Percentiles rank a stretch among this genome's conserved stretches.
These are phyloP conservation scores for Nomada goodeniana DNA, from an alignment of 2,888 invertebrate genomes.

Conservation along the genomic window DNA sequence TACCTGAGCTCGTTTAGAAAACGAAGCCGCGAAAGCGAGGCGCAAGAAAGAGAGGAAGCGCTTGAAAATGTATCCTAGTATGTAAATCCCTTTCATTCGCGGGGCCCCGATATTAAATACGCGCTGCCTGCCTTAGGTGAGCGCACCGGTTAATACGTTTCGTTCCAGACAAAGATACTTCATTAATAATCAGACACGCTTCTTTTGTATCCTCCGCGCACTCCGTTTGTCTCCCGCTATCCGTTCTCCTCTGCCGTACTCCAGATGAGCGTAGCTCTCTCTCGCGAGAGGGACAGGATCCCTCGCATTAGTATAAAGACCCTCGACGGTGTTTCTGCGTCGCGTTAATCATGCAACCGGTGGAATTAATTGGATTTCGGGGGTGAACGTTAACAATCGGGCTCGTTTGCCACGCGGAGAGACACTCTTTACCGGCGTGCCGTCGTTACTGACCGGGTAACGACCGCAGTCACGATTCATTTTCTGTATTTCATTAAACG, in stretches of 20 bases:
- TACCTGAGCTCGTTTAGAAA: constrained; percentile 39
- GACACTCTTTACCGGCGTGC: constrained; percentile 16
- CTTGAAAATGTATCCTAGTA: constrained; percentile 58
- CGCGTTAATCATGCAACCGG: constrained; percentile 65
- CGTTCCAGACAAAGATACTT: constrained; percentile 79
- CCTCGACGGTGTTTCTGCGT: constrained; percentile 9
- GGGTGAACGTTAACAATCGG: constrained; percentile 56
- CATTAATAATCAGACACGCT: constrained; percentile 81
- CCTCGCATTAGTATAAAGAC: constrained; percentile 66
- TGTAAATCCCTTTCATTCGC: constrained; percentile 60
- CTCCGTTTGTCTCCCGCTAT: constrained; percentile 19
- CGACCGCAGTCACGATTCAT: constrained; percentile 37
- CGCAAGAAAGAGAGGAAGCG: constrained; percentile 11
- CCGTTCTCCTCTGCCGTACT: constrained; percentile 3
- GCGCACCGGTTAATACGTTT: constrained; percentile 73
- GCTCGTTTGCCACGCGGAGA: constrained; percentile 37
- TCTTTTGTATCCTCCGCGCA: constrained; percentile 71
- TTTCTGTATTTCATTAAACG: constrained; percentile 38
- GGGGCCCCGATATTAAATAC: constrained; percentile 70
- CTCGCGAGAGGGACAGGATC: constrained; percentile 39
- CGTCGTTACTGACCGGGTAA: constrained; percentile 26
- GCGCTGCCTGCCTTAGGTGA: constrained; percentile 55
- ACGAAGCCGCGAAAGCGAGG: background rate
- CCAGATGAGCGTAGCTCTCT: constrained; percentile 13
- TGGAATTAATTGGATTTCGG: constrained; percentile 68